phyloP scores from a whole-genome alignment of 2,113 vertebrate genomes.

The Eptesicus fuscus region DNA sequence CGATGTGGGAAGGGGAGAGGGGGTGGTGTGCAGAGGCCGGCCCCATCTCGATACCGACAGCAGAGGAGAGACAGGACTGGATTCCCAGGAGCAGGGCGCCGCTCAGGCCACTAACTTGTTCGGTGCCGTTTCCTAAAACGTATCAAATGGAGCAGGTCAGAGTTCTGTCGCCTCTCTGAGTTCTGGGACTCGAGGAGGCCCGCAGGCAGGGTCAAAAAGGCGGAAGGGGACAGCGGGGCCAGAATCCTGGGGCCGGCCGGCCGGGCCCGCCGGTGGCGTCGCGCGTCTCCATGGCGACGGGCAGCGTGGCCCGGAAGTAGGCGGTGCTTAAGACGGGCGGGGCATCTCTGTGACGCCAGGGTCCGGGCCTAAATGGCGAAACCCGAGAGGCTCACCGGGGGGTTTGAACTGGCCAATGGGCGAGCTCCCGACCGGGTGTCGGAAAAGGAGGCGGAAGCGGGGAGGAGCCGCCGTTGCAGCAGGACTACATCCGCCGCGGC shows the following conservation, averaged over 20 bases:
- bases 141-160: background rate
- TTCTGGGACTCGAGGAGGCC: background rate
- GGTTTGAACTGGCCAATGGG: constrained; percentile 82
- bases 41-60: background rate
- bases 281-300: constrained; percentile 43
- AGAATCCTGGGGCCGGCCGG: rapidly evolving
- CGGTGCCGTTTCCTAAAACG: background rate
- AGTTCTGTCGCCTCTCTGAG: background rate
- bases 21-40: background rate
- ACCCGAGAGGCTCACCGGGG: constrained; percentile 43
- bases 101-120: background rate
- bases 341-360: constrained; percentile 70
- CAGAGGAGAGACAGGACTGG: background rate
- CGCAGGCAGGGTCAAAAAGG: background rate
- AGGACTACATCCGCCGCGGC: constrained; percentile 36
- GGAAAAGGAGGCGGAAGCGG: constrained; percentile 76
- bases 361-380: constrained; percentile 45
- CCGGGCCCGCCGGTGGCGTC: background rate
- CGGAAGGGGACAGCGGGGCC: background rate
- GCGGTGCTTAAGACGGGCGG: background rate
- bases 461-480: constrained; percentile 61
- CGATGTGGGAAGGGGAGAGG: background rate
- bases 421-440: constrained; percentile 70
- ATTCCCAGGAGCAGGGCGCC: background rate
- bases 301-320: constrained; percentile 14